These are phyloP conservation scores for Mustela nigripes DNA, from an alignment of 2,113 vertebrate species.

Conservation along the genomic window DNA sequence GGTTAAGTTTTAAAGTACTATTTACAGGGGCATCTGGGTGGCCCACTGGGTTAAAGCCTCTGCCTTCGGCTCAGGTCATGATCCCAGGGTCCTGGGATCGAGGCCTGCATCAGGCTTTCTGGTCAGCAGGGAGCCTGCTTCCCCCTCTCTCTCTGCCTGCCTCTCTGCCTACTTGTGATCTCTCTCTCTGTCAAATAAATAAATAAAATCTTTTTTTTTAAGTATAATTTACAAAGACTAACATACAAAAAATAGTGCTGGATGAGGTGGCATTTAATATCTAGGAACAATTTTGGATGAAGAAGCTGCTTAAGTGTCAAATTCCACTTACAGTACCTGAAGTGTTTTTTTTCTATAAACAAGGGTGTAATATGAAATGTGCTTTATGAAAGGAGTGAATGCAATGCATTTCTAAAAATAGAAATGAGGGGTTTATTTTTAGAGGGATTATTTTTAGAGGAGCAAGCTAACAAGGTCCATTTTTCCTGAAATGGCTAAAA, in stretches of 20 bases:
- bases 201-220: not conserved
- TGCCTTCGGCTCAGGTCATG: too few relatives aligned
- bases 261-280: constrained; percentile 67
- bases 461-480: constrained; percentile 82
- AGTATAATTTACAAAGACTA: constrained; percentile 48
- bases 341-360: constrained; percentile 22
- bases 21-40: too few relatives aligned
- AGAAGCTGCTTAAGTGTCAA: constrained; percentile 50
- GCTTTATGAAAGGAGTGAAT: constrained; percentile 80
- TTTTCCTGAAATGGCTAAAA: constrained; percentile 87
- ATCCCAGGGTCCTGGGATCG: too few relatives aligned
- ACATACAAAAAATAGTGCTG: constrained; percentile 12
- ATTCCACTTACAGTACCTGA: constrained; percentile 57
- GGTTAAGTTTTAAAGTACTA: too few relatives aligned
- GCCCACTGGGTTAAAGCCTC: too few relatives aligned
- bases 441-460: constrained; percentile 78
- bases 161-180: too few relatives aligned
- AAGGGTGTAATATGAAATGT: constrained; percentile 67
- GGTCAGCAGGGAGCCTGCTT: too few relatives aligned
- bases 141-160: too few relatives aligned
- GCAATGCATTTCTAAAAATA: constrained; percentile 48
- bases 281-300: constrained; percentile 66
- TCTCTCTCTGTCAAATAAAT: too few relatives aligned
- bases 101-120: too few relatives aligned
- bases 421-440: too few relatives aligned